phyloP scores from a whole-genome alignment of 2,888 invertebrate genomes.

The Drosophila rellima region DNA sequence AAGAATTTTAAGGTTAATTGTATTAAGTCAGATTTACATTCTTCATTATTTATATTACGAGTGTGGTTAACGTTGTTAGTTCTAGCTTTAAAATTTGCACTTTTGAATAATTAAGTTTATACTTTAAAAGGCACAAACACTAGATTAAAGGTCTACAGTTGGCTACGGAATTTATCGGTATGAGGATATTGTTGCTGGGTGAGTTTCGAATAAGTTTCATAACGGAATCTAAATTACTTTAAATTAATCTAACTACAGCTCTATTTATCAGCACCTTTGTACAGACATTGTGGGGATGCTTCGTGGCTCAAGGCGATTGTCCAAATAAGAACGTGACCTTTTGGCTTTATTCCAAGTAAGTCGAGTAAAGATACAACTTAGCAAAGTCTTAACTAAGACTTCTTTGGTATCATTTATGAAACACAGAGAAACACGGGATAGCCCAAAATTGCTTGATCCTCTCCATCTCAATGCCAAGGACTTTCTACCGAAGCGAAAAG shows the following conservation, averaged over 20 bases:
- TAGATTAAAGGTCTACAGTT: background rate
- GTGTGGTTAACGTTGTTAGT: background rate
- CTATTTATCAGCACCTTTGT: background rate
- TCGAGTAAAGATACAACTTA: background rate
- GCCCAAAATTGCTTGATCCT: constrained; percentile 86
- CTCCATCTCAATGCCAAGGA: constrained; percentile 36
- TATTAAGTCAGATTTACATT: background rate
- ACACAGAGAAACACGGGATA: constrained; percentile 71
- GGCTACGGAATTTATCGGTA: background rate
- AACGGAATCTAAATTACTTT: background rate
- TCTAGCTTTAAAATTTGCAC: background rate
- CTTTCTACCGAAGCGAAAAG: constrained; percentile 81
- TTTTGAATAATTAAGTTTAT: background rate
- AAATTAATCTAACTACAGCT: constrained; percentile 3
- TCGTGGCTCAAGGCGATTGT: constrained; percentile 78
- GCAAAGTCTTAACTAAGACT: background rate
- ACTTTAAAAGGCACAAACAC: constrained; percentile 12
- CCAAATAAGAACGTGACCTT: constrained; percentile 88
- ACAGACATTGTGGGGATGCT: constrained; percentile 11
- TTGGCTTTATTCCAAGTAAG: constrained; percentile 88
- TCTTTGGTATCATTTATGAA: background rate
- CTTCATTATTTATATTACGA: constrained; percentile 4
- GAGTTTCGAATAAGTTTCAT: background rate
- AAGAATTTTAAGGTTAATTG: background rate
- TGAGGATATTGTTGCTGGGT: constrained; percentile 28